A percentile compares a stretch with the other conserved stretches of the same genome.
Conservation (phyloP, 2,888 invertebrate species). For the Automeris io region DNA sequence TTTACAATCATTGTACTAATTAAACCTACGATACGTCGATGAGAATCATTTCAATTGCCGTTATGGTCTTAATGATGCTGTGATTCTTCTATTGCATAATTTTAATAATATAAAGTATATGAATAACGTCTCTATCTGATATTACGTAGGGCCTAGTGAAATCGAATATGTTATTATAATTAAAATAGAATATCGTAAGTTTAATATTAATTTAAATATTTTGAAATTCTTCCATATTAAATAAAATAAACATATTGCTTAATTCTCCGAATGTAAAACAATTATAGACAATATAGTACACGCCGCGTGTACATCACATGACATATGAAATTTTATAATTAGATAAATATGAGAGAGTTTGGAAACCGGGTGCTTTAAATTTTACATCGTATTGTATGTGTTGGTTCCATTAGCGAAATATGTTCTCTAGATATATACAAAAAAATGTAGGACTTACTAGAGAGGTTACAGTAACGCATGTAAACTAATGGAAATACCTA, state of each 20-base stretch:
- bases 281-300: conserved; percentile 67
- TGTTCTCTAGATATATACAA: conserved; percentile 56
- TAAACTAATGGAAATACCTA: conserved; percentile 13
- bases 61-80: conserved; percentile 76
- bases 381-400: conserved; percentile 71
- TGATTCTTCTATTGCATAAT: conserved; percentile 77
- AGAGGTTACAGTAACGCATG: conserved; percentile 11
- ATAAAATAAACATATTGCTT: conserved; percentile 58
- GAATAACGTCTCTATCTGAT: conserved; percentile 66
- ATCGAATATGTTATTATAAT: conserved; percentile 72
- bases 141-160: conserved; percentile 71
- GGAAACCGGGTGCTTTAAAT: conserved; percentile 76
- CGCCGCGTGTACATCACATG: conserved; percentile 58
- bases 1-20: conserved; percentile 70
- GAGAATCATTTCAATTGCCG: conserved; percentile 72
- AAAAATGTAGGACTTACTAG: conserved; percentile 32
- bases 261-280: conserved; percentile 50
- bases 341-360: conserved; percentile 73
- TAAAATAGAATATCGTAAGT: conserved; percentile 49
- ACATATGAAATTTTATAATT: conserved; percentile 64
- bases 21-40: conserved; percentile 71
- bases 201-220: conserved; percentile 66
- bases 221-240: conserved; percentile 66
- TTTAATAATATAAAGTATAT: conserved; percentile 58
- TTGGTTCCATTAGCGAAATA: conserved; percentile 61